Percentiles rank a stretch among this genome's conserved stretches.
phyloP scores from a whole-genome alignment of 1,140 invertebrate species.

The Polypedilum pembai region DNA sequence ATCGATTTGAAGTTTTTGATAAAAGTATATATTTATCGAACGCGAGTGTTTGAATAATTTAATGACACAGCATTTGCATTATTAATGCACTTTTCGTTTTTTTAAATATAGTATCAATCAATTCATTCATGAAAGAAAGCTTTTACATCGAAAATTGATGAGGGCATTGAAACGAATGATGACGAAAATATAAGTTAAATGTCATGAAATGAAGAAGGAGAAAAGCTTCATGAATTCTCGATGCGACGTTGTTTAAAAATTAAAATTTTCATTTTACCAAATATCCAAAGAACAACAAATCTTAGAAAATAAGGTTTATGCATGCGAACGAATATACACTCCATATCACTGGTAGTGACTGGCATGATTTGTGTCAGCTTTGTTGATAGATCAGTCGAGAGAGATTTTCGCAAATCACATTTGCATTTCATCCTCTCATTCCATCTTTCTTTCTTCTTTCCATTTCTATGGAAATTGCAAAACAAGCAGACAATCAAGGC shows the following conservation, averaged over 20 bases:
- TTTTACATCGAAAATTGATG: too few species aligned
- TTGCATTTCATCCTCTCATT: background rate
- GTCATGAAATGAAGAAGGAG: background rate
- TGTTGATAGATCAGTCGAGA: constrained; percentile 14
- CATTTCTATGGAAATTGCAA: background rate
- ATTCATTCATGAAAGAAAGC: background rate
- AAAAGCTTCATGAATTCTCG: background rate
- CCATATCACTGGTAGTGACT: background rate
- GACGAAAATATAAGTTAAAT: background rate
- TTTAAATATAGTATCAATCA: constrained; percentile 23
- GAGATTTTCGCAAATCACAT: background rate
- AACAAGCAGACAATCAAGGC: background rate
- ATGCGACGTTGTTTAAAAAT: background rate
- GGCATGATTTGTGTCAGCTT: constrained; percentile 9
- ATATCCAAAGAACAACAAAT: background rate
- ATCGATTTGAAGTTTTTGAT: background rate
- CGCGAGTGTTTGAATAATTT: constrained; percentile 3
- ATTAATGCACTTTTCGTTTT: constrained; percentile 7
- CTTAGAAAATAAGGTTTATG: too few species aligned
- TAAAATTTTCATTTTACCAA: background rate
- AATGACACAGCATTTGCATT: background rate
- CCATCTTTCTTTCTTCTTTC: background rate
- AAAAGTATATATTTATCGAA: background rate
- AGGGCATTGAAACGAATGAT: background rate
- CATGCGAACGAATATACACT: too few species aligned